phyloP scores from a whole-genome alignment of 2,113 vertebrate genomes.

The Pica pica region DNA sequence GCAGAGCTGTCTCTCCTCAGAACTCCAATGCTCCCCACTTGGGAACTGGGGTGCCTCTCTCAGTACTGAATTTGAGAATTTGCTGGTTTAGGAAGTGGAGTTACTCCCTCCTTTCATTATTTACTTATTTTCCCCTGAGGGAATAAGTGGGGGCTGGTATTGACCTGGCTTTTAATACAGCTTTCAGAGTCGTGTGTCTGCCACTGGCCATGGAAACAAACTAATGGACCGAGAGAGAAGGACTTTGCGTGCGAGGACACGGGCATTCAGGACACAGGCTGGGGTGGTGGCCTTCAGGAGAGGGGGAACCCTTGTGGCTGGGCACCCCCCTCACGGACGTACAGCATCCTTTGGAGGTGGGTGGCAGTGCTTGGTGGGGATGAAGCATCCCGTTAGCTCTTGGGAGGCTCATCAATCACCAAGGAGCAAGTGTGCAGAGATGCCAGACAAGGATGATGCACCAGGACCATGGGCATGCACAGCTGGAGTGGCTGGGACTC shows the following conservation, averaged over 20 bases:
- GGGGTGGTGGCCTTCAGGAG: not conserved
- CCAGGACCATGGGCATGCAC: not conserved
- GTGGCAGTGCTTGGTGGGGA: not conserved
- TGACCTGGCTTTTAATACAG: slow-evolving; percentile 65
- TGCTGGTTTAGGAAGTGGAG: not conserved
- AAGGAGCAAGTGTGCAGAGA: not conserved
- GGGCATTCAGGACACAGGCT: not conserved
- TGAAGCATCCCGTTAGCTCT: not conserved
- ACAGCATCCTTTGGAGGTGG: not conserved
- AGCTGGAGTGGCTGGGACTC: not conserved
- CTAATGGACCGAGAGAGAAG: slow-evolving; percentile 57
- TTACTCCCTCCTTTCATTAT: not conserved
- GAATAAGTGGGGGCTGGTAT: slow-evolving; percentile 40
- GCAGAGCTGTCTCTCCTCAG: not conserved
- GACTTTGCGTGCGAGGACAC: not conserved
- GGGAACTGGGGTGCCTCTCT: not conserved
- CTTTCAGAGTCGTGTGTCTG: slow-evolving; percentile 39
- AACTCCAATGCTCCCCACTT: not conserved
- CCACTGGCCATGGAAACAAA: slow-evolving; percentile 52
- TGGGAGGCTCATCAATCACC: not conserved
- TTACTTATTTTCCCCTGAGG: slow-evolving; percentile 41
- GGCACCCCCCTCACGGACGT: fast-evolving
- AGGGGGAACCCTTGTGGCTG: not conserved
- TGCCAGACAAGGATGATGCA: not conserved
- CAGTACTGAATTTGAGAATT: not conserved